Evolutionary conservation across 2,797 vertebrate genomes (phyloP).

Genomic region (Lophius americanus): DNA sequence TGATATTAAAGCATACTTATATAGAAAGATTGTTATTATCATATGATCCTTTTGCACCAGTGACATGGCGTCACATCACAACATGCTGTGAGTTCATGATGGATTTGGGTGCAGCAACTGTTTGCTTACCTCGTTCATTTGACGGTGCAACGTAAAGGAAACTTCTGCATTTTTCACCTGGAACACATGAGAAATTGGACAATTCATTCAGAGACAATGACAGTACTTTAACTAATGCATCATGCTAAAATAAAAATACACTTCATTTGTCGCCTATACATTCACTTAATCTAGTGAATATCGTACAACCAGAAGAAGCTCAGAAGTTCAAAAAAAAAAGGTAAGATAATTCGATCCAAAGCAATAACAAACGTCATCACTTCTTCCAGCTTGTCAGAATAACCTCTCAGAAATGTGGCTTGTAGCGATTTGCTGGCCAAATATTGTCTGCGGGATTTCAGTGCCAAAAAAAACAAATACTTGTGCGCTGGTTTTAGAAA

Average conservation of each 20-base stretch:
- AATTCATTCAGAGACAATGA: constrained; percentile 6
- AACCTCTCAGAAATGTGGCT: neutral
- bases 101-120: neutral
- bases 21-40: no score
- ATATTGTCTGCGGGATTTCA: constrained; percentile 8
- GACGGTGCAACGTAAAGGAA: constrained; percentile 88
- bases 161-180: constrained; percentile 90
- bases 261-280: constrained; percentile 6
- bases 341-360: constrained; percentile 9
- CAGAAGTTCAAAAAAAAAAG: neutral
- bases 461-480: constrained; percentile 10
- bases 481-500: neutral
- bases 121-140: constrained; percentile 86
- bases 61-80: neutral
- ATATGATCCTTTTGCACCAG: neutral
- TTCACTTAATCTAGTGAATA: neutral
- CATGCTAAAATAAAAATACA: neutral
- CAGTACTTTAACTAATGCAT: neutral
- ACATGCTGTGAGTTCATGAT: neutral
- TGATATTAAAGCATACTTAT: no score
- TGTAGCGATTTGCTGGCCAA: constrained; percentile 1
- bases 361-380: neutral
- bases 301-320: constrained; percentile 11
- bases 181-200: constrained; percentile 50
- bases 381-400: neutral